Evolutionary conservation across 2,888 invertebrate genomes (phyloP), one percentile per base, ranked within the genome.

Genomic region (Clunio marinus): DNA sequence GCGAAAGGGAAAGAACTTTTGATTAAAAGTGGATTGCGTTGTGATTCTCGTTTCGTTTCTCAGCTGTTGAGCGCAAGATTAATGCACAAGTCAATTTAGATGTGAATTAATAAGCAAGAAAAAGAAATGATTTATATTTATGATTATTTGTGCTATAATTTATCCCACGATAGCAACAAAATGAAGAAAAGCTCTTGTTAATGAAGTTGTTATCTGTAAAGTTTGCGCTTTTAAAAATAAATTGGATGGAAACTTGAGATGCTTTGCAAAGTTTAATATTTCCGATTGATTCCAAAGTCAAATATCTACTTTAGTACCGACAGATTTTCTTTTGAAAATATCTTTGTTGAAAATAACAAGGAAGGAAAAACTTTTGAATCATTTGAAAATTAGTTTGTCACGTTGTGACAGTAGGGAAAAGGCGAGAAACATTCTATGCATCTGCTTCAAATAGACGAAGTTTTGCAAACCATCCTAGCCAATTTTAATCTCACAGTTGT

Each of bases 81-180:
- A 41, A 41, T 41, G 41, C n/a, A 7, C 3, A 41, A 41, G 41
- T 41, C 41, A 41, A 41, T 51, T 17, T 51, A 4, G 20, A 2
- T 22, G 51, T 51, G 22, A 51, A 51, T 22, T 51, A 51, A 51
- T 51, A 51, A 51, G 51, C 51, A 7, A 22, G 51, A 3, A 22
- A 45, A 59, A 25, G 13, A 63, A 27, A 46, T 66, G 55, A 66
- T 66, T 66, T 66, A 66, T 66, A 55, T 66, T 66, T 65, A 65
- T 65, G 63, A 65, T 46, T 46, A 46, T 46, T 65, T 65, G 13
- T 27, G 8, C 2, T 41, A 28, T 63, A 22, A 35, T 58, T 45
- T 41, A 22, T 65, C 24, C 27, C 15, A 27, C 32, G 27, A 20
- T 27, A 27, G 27, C n/a, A 25, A 46, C 25, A 28, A 55, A 28